These are phyloP conservation scores for Eriosoma lanigerum DNA, from an alignment of 1,140 invertebrate genomes.

Conservation along the genomic window DNA sequence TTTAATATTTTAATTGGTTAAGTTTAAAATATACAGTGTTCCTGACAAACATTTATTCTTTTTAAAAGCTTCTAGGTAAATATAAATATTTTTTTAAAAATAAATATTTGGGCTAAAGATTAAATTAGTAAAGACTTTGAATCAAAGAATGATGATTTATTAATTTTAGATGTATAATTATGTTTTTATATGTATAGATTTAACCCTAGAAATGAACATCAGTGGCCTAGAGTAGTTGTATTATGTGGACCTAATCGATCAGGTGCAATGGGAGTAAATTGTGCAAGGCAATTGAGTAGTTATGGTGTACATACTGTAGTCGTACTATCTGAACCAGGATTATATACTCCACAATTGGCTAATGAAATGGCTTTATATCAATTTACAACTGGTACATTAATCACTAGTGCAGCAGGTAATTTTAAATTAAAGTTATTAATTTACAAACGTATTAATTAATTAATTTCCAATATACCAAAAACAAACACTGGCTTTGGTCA, in stretches of 20 bases:
- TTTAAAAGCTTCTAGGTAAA: too few relatives aligned
- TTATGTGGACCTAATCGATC: conserved; percentile 70
- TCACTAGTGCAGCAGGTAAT: conserved; percentile 61
- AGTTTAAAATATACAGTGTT: too few relatives aligned
- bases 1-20: too few relatives aligned
- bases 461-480: too few relatives aligned
- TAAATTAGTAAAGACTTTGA: too few relatives aligned
- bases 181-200: conserved; percentile 59
- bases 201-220: conserved; percentile 79
- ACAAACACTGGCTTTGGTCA: too few relatives aligned
- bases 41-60: too few relatives aligned
- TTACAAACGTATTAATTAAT: too few relatives aligned
- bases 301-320: conserved; percentile 77
- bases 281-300: conserved; percentile 72
- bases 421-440: background rate
- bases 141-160: too few relatives aligned
- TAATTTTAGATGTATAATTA: too few relatives aligned
- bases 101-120: background rate
- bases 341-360: conserved; percentile 55
- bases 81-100: background rate
- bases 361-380: conserved; percentile 68
- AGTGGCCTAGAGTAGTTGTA: conserved; percentile 75
- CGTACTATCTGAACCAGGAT: conserved; percentile 64
- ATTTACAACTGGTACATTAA: conserved; percentile 65
- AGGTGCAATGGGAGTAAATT: conserved; percentile 73